These are phyloP conservation scores for Pseudotriccus pelzelni DNA, from an alignment of 2,797 vertebrate species.

Conservation along the genomic window DNA sequence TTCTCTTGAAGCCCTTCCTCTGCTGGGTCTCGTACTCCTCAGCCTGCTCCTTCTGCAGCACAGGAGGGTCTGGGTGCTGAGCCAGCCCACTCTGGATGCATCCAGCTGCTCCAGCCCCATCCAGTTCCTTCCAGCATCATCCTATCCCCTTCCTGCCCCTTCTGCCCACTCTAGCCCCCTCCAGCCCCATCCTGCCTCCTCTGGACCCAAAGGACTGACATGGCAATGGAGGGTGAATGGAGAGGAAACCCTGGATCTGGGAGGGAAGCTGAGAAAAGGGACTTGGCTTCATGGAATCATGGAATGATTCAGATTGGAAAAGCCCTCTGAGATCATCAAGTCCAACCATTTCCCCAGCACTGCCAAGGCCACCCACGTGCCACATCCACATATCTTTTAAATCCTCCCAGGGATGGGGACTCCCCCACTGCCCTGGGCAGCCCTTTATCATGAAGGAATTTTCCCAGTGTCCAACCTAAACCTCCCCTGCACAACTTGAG, in stretches of 20 bases:
- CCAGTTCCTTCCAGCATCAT: not conserved
- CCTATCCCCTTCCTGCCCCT: not conserved
- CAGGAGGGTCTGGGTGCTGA: not conserved
- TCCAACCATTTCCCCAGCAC: not conserved
- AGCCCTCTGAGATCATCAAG: not conserved
- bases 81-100: not conserved
- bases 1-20: conserved; percentile 75
- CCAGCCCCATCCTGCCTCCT: not conserved
- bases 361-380: not conserved
- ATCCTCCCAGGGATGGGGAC: no score
- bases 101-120: not conserved
- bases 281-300: fast-evolving
- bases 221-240: fast-evolving
- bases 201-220: fast-evolving
- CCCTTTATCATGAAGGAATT: not conserved
- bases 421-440: not conserved
- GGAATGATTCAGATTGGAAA: not conserved
- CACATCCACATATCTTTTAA: not conserved
- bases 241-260: not conserved
- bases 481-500: not conserved
- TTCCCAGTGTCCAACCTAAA: not conserved
- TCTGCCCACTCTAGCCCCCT: not conserved
- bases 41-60: conserved; percentile 74
- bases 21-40: conserved; percentile 67
- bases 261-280: not conserved